Conservation (phyloP, 2,888 invertebrate species). For the Aleiodes leptofemur region DNA sequence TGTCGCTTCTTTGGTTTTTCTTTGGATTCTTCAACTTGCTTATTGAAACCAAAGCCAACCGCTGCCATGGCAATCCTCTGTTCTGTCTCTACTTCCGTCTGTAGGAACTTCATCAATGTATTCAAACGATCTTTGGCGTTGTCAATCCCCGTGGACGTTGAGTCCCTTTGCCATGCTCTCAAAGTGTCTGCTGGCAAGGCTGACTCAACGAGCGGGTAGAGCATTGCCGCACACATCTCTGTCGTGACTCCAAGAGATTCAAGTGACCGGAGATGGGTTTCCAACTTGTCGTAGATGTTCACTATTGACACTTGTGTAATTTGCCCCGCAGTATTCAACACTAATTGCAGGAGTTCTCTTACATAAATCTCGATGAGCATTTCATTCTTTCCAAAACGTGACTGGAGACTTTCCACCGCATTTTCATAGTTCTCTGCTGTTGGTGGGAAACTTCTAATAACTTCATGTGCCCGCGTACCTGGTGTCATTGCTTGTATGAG, state of each 20-base stretch:
- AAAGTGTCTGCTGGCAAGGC: slow-evolving; percentile 56
- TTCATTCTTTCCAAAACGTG: slow-evolving; percentile 61
- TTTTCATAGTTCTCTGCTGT: slow-evolving; percentile 61
- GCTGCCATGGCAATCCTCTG: slow-evolving; percentile 36
- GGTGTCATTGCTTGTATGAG: slow-evolving; percentile 54
- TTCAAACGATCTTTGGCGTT: slow-evolving; percentile 40
- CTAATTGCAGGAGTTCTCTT: slow-evolving; percentile 60
- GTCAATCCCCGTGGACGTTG: background rate
- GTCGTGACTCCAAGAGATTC: slow-evolving; percentile 56
- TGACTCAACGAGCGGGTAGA: slow-evolving; percentile 37
- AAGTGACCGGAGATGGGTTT: slow-evolving; percentile 59
- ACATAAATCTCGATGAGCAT: slow-evolving; percentile 61
- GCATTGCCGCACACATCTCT: slow-evolving; percentile 30
- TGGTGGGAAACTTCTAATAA: slow-evolving; percentile 58
- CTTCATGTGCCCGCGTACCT: slow-evolving; percentile 56
- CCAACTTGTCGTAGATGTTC: slow-evolving; percentile 60
- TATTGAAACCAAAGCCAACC: background rate
- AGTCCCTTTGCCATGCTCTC: slow-evolving; percentile 52
- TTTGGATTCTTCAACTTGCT: background rate
- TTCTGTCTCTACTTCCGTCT: slow-evolving; percentile 47
- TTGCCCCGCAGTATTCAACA: slow-evolving; percentile 55
- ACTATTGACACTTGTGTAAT: slow-evolving; percentile 48
- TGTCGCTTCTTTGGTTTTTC: background rate
- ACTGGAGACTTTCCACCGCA: slow-evolving; percentile 57
- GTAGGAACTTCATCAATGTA: slow-evolving; percentile 38